Base-by-base conservation (phyloP, 2,113 vertebrate species). In the Bos taurus region DNA sequence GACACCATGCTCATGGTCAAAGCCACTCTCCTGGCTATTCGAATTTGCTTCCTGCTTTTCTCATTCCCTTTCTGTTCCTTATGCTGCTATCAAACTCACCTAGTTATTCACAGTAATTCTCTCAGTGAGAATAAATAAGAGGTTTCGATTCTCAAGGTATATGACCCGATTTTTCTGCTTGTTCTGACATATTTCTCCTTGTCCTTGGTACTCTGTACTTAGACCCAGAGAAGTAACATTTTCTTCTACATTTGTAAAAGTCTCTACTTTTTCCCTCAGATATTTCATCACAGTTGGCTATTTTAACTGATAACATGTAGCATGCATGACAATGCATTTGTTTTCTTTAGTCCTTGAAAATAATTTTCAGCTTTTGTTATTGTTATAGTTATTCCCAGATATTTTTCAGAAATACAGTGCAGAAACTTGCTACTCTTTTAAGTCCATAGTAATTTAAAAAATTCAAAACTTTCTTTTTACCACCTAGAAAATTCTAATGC, bases 171-270 rank as follows among this genome's bases (percentile, higher is more conserved):
- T 83, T 88, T 94, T 74, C 43, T 85, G 67, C 46, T 88, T 48
- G 60, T 86, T 94, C 80, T 52, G 56, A 88, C 21, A 64, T 50
- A 60, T 77, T 92, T 87, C 82, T 40, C 81, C 62, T 26, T 91
- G 91, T 25, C 19, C 19, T 91, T 83, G 43, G 59, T 46, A 90
- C 56, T 90, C 46, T 90, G 33, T 90, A 46, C 48, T 89, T 59
- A n/a, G 62, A 67, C 36, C 36, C 46, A 88, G 92, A 88, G 10
- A 82, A 95, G 78, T 62, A 91, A 96, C 43, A 60, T 83, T 97
- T 97, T 92, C 59, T 92, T 57, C 52, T 56, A 30, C 8, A 33
- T 87, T 90, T 40, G 12, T 90, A 59, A 92, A 90, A 78, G 50
- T 90, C 4, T 57, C 62, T 80, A 48, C 23, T 26, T 71, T 48